These are phyloP conservation scores for Trichoplusia ni DNA, from an alignment of 1,140 invertebrate species.

Conservation along the genomic window DNA sequence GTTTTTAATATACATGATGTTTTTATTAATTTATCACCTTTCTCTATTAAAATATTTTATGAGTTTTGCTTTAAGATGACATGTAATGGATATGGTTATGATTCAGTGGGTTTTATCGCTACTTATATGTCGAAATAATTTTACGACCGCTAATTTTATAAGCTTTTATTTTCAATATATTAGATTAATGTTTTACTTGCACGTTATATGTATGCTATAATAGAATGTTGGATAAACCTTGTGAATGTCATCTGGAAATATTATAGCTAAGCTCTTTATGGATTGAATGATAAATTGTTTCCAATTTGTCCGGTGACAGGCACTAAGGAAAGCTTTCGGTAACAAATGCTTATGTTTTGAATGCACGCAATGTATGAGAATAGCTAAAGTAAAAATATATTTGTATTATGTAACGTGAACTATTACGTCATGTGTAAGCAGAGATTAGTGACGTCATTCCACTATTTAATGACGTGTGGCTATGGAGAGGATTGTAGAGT, in stretches of 20 bases:
- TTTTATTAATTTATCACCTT: too few species aligned
- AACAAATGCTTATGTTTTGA: slow-evolving; percentile 72
- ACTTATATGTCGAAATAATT: not conserved
- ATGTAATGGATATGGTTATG: too few species aligned
- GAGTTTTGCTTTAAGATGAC: too few species aligned
- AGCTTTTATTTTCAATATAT: not conserved
- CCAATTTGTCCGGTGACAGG: slow-evolving; percentile 73
- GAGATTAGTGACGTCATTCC: not conserved
- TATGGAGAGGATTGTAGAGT: too few species aligned
- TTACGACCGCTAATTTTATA: slow-evolving; percentile 13
- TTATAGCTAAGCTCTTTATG: slow-evolving; percentile 49
- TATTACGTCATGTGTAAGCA: not conserved
- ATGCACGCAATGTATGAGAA: slow-evolving; percentile 63
- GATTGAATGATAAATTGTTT: slow-evolving; percentile 76
- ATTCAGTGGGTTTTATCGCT: too few species aligned
- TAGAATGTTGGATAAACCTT: slow-evolving; percentile 11
- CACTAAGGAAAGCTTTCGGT: slow-evolving; percentile 69
- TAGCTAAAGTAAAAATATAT: slow-evolving; percentile 25
- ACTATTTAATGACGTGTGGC: too few species aligned
- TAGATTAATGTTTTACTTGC: slow-evolving; percentile 10
- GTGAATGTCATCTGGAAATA: slow-evolving; percentile 50
- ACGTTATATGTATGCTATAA: slow-evolving; percentile 34
- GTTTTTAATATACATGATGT: too few species aligned
- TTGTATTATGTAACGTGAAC: too few species aligned
- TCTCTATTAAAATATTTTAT: too few species aligned